Percentiles rank a stretch among this genome's conserved stretches.
These are phyloP conservation scores for Saturnia pavonia DNA, from an alignment of 2,888 invertebrate species.

Conservation along the genomic window DNA sequence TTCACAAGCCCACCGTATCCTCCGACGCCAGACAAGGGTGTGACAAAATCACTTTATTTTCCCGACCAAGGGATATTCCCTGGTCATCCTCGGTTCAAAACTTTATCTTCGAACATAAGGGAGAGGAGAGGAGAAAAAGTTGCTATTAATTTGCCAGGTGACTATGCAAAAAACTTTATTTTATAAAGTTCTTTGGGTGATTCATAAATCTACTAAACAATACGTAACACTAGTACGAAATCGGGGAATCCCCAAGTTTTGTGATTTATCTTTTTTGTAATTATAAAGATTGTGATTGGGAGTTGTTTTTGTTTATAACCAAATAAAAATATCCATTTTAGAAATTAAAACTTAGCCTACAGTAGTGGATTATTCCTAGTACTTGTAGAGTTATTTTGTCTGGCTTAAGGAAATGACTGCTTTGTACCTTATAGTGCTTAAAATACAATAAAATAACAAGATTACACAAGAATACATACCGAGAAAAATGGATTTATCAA, in stretches of 20 bases:
- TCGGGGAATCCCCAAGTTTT: background rate
- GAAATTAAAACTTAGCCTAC: background rate
- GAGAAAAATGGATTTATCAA: too few species aligned
- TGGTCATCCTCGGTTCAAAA: constrained; percentile 98
- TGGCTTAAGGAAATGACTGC: too few species aligned
- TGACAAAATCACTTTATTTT: constrained; percentile 93
- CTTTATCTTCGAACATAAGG: constrained; percentile 96
- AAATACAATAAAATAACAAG: too few species aligned
- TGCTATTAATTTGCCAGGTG: constrained; percentile 97
- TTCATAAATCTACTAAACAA: too few species aligned
- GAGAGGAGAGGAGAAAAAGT: constrained; percentile 96
- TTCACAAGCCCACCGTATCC: constrained; percentile 90
- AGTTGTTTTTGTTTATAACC: background rate
- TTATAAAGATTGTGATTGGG: background rate
- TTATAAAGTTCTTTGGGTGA: too few species aligned
- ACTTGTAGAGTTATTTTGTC: too few species aligned
- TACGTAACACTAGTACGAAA: background rate
- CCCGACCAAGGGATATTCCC: constrained; percentile 96
- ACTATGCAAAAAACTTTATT: constrained; percentile 30
- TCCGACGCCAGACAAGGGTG: constrained; percentile 83
- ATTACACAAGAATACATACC: too few species aligned
- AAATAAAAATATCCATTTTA: background rate
- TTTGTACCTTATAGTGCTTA: too few species aligned
- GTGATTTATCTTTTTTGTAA: background rate
- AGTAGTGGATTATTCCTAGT: too few species aligned